Conservation (phyloP, 2,113 vertebrate species). For the Colaptes auratus region DNA sequence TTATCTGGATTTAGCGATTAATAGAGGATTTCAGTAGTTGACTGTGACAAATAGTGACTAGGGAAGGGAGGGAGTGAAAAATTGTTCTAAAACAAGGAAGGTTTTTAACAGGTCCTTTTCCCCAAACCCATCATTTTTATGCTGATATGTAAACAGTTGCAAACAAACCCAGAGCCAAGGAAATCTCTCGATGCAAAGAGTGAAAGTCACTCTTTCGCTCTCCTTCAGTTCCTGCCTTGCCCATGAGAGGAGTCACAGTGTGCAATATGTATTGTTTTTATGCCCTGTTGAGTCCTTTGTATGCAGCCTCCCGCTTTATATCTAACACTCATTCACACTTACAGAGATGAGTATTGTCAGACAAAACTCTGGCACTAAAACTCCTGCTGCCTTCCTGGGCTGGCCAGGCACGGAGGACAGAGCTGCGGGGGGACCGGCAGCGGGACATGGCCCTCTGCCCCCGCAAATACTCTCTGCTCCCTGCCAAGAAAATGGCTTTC, state of each 20-base stretch:
- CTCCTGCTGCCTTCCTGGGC: slow-evolving; percentile 19
- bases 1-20: slow-evolving; percentile 55
- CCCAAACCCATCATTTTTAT: slow-evolving; percentile 10
- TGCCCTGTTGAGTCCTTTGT: slow-evolving; percentile 55
- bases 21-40: slow-evolving; percentile 50
- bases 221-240: slow-evolving; percentile 37
- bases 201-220: not conserved
- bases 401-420: not conserved
- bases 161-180: not conserved
- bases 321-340: slow-evolving; percentile 51
- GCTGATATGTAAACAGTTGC: not conserved
- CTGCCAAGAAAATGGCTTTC: slow-evolving; percentile 72
- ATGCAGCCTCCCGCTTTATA: not conserved
- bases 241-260: slow-evolving; percentile 32
- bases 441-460: slow-evolving; percentile 35
- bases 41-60: slow-evolving; percentile 23
- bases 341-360: slow-evolving; percentile 18
- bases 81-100: not conserved
- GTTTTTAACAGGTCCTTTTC: slow-evolving; percentile 6
- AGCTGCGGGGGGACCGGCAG: not conserved
- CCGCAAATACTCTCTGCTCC: slow-evolving; percentile 32
- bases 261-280: slow-evolving; percentile 32
- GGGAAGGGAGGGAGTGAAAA: not conserved
- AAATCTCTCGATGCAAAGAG: not conserved
- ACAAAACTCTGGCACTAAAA: slow-evolving; percentile 12